phyloP scores from a whole-genome alignment of 2,797 vertebrate species.

The Hypotaenidia okinawae region DNA sequence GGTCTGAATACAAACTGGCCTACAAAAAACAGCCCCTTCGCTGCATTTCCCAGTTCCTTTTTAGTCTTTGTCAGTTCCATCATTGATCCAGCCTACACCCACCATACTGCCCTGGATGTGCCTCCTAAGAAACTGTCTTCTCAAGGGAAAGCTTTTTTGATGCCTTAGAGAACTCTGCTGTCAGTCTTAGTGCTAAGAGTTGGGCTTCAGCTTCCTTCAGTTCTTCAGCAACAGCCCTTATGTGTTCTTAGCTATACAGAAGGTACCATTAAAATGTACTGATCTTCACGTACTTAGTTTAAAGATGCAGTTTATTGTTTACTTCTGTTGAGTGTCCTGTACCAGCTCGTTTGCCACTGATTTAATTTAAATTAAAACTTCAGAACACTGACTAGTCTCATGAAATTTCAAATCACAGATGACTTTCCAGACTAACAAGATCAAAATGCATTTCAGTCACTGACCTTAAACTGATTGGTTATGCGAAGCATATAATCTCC shows the following conservation, averaged over 20 bases:
- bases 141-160: neutral
- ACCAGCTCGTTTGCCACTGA: neutral
- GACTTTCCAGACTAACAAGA: neutral
- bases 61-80: neutral
- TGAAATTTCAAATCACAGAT: neutral
- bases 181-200: neutral
- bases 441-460: neutral
- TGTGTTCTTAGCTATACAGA: neutral
- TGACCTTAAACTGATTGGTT: neutral
- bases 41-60: neutral
- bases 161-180: neutral
- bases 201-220: neutral
- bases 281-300: neutral
- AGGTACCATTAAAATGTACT: neutral
- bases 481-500: accelerated
- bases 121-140: neutral
- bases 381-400: neutral
- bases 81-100: neutral
- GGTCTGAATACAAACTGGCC: neutral
- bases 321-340: neutral
- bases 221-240: neutral
- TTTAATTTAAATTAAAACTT: neutral
- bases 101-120: neutral
- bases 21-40: neutral
- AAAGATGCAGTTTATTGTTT: neutral